Conservation (phyloP, 2,113 vertebrate genomes). For the Cepphus grylle region DNA sequence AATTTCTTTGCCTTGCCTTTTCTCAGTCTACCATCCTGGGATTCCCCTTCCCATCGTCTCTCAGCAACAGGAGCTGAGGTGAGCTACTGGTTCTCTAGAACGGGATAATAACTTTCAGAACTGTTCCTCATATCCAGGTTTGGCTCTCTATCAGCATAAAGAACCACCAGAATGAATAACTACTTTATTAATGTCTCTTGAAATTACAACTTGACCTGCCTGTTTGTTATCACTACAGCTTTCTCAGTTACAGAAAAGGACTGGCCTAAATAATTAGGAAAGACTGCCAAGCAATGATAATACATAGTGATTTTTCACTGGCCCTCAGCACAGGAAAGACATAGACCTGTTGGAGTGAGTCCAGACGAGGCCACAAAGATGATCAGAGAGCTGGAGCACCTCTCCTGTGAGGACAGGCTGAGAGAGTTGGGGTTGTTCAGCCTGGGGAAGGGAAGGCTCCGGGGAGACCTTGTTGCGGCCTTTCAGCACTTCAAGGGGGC, state of each 20-base stretch:
- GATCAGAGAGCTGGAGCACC: not conserved
- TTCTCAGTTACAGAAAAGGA: not conserved
- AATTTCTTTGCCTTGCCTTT: not conserved
- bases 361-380: not conserved
- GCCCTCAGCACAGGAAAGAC: not conserved
- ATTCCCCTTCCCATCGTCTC: not conserved
- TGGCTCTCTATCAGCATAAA: not conserved
- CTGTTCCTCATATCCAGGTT: not conserved
- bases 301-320: not conserved
- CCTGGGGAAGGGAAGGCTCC: not conserved
- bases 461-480: not conserved
- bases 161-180: not conserved
- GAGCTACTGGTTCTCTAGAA: not conserved
- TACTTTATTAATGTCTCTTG: not conserved
- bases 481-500: not conserved
- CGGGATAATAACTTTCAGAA: not conserved
- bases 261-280: not conserved
- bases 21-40: not conserved
- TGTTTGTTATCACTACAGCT: not conserved
- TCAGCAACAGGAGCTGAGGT: not conserved
- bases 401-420: not conserved
- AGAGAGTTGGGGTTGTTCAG: not conserved
- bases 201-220: not conserved
- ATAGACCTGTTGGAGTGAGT: not conserved
- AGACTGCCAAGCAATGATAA: not conserved